Conservation (phyloP, 2,888 invertebrate species). For the Criorhina ranunculi region DNA sequence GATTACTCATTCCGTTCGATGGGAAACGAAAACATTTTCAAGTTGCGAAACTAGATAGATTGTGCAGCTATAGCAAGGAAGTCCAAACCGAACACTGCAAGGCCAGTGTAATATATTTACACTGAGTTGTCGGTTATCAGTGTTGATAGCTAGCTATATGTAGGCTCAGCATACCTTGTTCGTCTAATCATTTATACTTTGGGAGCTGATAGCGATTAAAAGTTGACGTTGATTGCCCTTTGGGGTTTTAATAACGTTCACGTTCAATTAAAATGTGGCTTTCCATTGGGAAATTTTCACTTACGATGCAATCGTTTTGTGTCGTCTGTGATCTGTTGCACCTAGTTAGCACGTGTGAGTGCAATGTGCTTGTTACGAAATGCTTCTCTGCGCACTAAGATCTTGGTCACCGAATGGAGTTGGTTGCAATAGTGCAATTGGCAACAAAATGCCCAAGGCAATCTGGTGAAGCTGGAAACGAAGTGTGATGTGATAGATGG, state of each 20-base stretch:
- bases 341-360: conserved; percentile 9
- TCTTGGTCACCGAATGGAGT: conserved; percentile 13
- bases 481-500: neutral
- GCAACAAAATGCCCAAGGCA: neutral
- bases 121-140: conserved; percentile 10
- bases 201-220: conserved; percentile 22
- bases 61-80: conserved; percentile 17
- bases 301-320: neutral
- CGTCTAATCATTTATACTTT: conserved; percentile 38
- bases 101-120: conserved; percentile 1
- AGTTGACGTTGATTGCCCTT: conserved; percentile 13
- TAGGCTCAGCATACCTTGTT: conserved; percentile 41
- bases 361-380: conserved; percentile 16
- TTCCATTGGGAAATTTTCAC: conserved; percentile 17
- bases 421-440: neutral
- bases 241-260: neutral
- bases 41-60: conserved; percentile 16
- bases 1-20: conserved; percentile 5
- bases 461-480: neutral
- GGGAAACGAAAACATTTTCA: conserved; percentile 6
- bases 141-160: conserved; percentile 10
- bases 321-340: neutral
- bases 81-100: conserved; percentile 8
- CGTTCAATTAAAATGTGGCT: conserved; percentile 3
- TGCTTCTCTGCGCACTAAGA: conserved; percentile 10